Conservation (phyloP, 2,888 invertebrate species). For the Aromia moschata region DNA sequence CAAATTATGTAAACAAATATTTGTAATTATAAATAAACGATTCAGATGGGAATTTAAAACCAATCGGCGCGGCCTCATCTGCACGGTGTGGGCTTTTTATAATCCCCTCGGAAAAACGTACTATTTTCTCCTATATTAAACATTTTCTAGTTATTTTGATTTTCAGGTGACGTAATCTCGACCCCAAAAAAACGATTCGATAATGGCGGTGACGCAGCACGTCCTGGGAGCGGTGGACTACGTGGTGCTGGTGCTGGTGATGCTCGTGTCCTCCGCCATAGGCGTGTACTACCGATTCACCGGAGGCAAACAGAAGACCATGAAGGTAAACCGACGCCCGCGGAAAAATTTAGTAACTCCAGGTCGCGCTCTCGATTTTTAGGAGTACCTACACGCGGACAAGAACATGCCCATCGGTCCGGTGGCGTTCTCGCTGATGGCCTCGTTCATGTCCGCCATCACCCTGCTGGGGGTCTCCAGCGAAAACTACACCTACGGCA, state of each 20-base stretch:
- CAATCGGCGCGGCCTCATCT: not conserved
- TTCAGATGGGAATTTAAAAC: not conserved
- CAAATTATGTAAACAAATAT: no score
- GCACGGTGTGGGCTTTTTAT: not conserved
- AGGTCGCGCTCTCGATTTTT: no score
- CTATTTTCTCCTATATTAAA: not conserved
- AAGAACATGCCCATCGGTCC: conserved; percentile 81
- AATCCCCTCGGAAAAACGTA: not conserved
- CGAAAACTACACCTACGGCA: conserved; percentile 86
- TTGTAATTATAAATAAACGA: no score
- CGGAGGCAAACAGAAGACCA: conserved; percentile 86
- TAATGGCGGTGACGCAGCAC: conserved; percentile 36
- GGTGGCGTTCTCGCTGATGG: conserved; percentile 89
- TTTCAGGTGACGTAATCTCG: conserved; percentile 11
- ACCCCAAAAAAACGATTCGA: conserved; percentile 2
- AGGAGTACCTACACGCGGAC: conserved; percentile 87
- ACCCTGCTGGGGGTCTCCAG: conserved; percentile 88
- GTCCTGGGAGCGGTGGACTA: conserved; percentile 78
- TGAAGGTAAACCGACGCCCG: conserved; percentile 68
- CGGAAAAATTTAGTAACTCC: no score
- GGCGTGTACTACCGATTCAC: conserved; percentile 87
- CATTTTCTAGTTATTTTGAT: not conserved
- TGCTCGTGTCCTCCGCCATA: conserved; percentile 77
- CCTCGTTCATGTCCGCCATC: conserved; percentile 93
- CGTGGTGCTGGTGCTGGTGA: conserved; percentile 74